A percentile compares a stretch with the other conserved stretches of the same genome.
These are phyloP conservation scores for Saturnia pavonia DNA, from an alignment of 2,888 invertebrate species.

Conservation along the genomic window DNA sequence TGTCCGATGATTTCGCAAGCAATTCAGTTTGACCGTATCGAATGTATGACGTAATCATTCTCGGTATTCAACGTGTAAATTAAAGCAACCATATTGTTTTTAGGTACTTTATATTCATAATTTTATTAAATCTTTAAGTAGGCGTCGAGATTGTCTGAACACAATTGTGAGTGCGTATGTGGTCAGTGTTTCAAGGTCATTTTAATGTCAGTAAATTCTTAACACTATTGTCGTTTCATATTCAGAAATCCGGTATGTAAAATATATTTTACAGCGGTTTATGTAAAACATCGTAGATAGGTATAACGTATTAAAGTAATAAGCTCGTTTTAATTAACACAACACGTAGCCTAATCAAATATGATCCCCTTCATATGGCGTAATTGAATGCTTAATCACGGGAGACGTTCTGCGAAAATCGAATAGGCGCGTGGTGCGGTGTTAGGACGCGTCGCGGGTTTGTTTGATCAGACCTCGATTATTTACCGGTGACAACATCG, in stretches of 20 bases:
- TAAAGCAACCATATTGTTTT: constrained; percentile 36
- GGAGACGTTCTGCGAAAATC: constrained; percentile 64
- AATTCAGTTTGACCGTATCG: constrained; percentile 40
- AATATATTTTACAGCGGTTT: constrained; percentile 46
- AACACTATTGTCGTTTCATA: not conserved
- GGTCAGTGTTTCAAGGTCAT: constrained; percentile 58
- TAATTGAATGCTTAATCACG: constrained; percentile 79
- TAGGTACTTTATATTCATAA: constrained; percentile 20
- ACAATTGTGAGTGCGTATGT: constrained; percentile 24
- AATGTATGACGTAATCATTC: constrained; percentile 48
- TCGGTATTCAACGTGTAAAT: constrained; percentile 38
- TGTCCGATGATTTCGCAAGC: constrained; percentile 48
- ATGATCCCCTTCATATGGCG: constrained; percentile 77
- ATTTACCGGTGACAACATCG: constrained; percentile 54
- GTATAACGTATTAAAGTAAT: constrained; percentile 74
- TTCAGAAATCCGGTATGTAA: constrained; percentile 50
- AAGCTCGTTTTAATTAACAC: constrained; percentile 79
- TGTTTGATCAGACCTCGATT: constrained; percentile 72
- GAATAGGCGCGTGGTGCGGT: constrained; percentile 37
- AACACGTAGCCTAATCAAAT: constrained; percentile 79
- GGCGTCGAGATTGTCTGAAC: constrained; percentile 29
- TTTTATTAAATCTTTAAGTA: constrained; percentile 32
- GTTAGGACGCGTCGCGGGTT: constrained; percentile 45
- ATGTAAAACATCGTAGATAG: constrained; percentile 29
- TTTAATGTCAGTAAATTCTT: constrained; percentile 59